Base-by-base conservation (phyloP, 2,797 vertebrate species). In the Corythornis leucogaster region DNA sequence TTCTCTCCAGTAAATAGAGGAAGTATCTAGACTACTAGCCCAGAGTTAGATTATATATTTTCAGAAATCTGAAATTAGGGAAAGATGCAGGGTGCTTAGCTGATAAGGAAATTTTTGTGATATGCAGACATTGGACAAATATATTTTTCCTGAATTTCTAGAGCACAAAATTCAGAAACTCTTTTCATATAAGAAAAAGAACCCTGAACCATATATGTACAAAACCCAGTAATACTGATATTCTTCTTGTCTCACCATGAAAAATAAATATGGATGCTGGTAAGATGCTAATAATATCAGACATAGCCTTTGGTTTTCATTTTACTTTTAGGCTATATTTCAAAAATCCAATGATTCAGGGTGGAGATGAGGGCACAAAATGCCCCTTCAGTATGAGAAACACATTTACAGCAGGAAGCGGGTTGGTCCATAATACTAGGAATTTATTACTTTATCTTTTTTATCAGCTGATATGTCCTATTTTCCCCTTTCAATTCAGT, bases 381-480 rank as follows among this genome's bases (percentile, higher is more conserved):
- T 88, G 51, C 21, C 68, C 55, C 58, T 93, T 83, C 50, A 85
- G 75, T 79, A 73, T 57, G n/a, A 22, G 33, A 74, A 90, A 73
- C 19, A 24, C 57, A 83, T 88, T 85, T 86, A 71, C 43, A 90
- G 46, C 64, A 93, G 54, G 31, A 94, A 38, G 35, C 0, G 0
- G 26, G 19, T 66, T 85, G 62, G 83, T 85, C 71, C 40, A 17
- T 90, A 91, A 85, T 40, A 67, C 46, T 35, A 75, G 43, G 64
- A 82, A 86, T 84, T 82, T 87, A 68, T 81, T 94, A 57, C 61
- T 90, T 87, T 90, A 90, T 94, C 89, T 87, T 18, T 80, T 93
- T 87, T 70, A 95, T 93, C 93, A 93, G 70, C 18, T 85, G 85
- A 64, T 94, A 87, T 45, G 75, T 90, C 76, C 89, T 95, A 87